Base-by-base conservation (phyloP, 2,888 invertebrate genomes). In the Heliconius ismenius region DNA sequence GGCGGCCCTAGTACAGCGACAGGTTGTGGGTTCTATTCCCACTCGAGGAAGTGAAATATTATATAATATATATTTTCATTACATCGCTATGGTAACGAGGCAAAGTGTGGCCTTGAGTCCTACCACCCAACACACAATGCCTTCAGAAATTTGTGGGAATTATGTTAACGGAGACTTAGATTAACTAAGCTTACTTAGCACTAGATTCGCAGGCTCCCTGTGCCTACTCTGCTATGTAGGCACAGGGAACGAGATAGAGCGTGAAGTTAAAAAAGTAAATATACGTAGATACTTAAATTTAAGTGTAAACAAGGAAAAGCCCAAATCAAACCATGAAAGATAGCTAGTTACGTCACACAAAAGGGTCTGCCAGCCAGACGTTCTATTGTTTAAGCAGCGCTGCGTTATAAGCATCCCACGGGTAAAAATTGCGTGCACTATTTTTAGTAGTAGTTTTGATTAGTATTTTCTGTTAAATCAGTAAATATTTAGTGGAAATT, bases 351-450 rank as follows among this genome's bases (percentile, higher is more conserved):
- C 24, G 43, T n/a, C 54, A 32, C 11, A 70, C 58, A 70, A 70
- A 70, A 32, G 70, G 2, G 54, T 70, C 70, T 58, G n/a, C 70
- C 36, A n/a, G 39, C 65, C 54, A 70, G 70, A 70, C 70, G 15
- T 13, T n/a, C 70, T 32, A 54, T 70, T 70, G 70, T 70, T 32
- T 28, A 67, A 13, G 54, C 54, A 21, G 4, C 21, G n/a, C 28
- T 26, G 69, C 54, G 3, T 15, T 39, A 67, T 9, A 67, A 67
- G 67, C 15, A 39, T 67, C 67, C 39, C 65, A 6, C 11, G 11
- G 13, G n/a, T 39, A 39, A 67, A 24, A 67, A 39, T 39, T 65
- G 39, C 65, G 7, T 11, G 39, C 65, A 39, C 43, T 39, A 21
- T 65, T 65, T 65, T 65, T 39, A n/a, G 11, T 65, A 36, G 21